Base-by-base conservation (phyloP, 64 coral and sea anemone genomes). In the Actinia equina region DNA sequence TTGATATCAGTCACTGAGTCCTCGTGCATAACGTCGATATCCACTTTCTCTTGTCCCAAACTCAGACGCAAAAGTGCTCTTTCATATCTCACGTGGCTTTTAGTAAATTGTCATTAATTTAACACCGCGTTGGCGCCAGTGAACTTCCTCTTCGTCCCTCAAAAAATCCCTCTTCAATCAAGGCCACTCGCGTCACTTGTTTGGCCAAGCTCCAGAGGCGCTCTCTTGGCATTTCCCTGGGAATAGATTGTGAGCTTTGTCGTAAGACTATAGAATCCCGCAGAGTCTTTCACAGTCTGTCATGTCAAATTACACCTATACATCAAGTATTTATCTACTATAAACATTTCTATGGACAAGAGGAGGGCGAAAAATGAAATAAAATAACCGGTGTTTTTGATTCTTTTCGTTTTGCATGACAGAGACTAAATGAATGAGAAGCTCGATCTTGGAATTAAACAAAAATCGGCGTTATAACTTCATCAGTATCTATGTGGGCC, bases 61-160 rank as follows among this genome's bases (percentile, higher is more conserved):
- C 55, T 85, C 25, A 60, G 56, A 85, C 83, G 59, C 52, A 51
- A 30, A 51, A 82, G 44, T 82, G 69, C 27, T 82, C 53, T 52
- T 82, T 82, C 52, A 57, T 57, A 51, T 52, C 23, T 82, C 80
- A 82, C 80, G 80, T 82, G 80, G 80, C 80, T 82, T 82, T 82
- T 82, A 52, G 80, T 16, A 51, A 82, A 51, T 25, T 57, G 80
- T 3, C 45, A 52, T 52, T 23, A 57, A 52, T 18, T 17, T 3
- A 82, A 51, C 19, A n/a, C 53, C 53, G 30, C 53, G 44, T 82
- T 82, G 80, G 80, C 80, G 80, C 80, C 80, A 57, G 80, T 20
- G 15, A 82, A 52, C 22, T 57, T 20, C 19, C 42, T 20, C 44
- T 19, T 82, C 80, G 12, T 82, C 30, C 20, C 80, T 23, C 17